These are phyloP conservation scores for Himalopsyche kuldschensis DNA, from an alignment of 2,888 invertebrate genomes.

Conservation along the genomic window DNA sequence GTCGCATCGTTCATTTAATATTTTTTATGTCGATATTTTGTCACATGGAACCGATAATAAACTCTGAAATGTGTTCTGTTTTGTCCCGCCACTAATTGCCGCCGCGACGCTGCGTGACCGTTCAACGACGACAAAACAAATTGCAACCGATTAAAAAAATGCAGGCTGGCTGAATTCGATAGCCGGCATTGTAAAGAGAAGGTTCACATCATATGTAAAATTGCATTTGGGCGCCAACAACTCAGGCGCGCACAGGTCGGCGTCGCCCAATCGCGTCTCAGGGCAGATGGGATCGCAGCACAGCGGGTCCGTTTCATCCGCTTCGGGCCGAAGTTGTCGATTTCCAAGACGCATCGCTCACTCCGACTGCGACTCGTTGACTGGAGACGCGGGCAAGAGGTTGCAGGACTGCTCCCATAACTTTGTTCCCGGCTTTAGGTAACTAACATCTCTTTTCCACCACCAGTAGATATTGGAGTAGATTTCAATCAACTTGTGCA, in stretches of 20 bases:
- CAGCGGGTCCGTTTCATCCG: constrained; percentile 45
- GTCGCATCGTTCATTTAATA: neutral
- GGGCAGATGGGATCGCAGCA: neutral
- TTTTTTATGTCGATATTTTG: neutral
- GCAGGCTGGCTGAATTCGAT: constrained; percentile 69
- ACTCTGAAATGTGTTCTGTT: neutral
- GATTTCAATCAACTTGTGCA: neutral
- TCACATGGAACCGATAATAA: neutral
- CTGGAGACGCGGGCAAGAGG: constrained; percentile 19
- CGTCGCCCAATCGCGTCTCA: neutral
- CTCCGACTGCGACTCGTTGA: constrained; percentile 14
- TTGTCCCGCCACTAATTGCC: neutral
- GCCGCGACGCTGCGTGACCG: neutral
- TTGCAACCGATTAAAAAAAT: constrained; percentile 22
- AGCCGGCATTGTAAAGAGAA: constrained; percentile 73
- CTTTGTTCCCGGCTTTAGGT: constrained; percentile 27
- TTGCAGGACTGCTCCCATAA: constrained; percentile 25
- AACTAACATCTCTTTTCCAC: neutral
- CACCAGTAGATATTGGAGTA: neutral
- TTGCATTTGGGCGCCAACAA: constrained; percentile 66
- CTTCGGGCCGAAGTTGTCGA: constrained; percentile 41
- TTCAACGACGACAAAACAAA: constrained; percentile 20
- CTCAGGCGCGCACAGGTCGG: constrained; percentile 43
- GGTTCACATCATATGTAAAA: constrained; percentile 82
- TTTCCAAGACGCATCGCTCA: constrained; percentile 11